A percentile compares a stretch with the other conserved stretches of the same genome.
phyloP scores from a whole-genome alignment of 2,888 invertebrate genomes.

The Diachrysia chrysitis region DNA sequence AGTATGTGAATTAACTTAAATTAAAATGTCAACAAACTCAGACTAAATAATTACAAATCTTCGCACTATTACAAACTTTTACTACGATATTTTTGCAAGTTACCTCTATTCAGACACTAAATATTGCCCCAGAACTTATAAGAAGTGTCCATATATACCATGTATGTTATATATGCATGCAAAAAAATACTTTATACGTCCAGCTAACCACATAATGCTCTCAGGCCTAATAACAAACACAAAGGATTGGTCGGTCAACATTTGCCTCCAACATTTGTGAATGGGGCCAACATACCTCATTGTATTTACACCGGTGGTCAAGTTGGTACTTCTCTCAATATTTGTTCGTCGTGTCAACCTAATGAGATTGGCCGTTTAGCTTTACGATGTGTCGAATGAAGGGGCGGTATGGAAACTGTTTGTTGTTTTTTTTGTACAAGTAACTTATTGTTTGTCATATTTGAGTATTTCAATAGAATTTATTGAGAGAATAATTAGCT shows the following conservation, averaged over 20 bases:
- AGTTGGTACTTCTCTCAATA: conserved; percentile 13
- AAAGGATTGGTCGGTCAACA: not conserved
- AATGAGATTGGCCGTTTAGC: conserved; percentile 37
- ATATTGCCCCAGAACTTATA: too few relatives aligned
- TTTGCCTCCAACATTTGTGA: not conserved
- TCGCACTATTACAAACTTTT: too few relatives aligned
- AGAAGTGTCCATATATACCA: too few relatives aligned
- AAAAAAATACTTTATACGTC: not conserved
- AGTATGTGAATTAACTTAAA: too few relatives aligned
- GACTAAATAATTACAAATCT: too few relatives aligned
- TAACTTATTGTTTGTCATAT: not conserved
- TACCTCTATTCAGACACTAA: too few relatives aligned
- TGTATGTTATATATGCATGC: not conserved
- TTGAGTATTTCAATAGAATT: not conserved
- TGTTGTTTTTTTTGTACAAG: not conserved
- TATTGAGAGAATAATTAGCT: too few relatives aligned
- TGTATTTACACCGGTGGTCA: conserved; percentile 22
- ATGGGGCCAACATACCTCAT: not conserved
- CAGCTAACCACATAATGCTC: not conserved
- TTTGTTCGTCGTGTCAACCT: conserved; percentile 31
- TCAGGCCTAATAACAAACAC: not conserved
- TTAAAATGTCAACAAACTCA: too few relatives aligned
- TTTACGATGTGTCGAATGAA: conserved; percentile 15
- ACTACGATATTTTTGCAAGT: too few relatives aligned
- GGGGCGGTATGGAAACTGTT: conserved; percentile 11